Percentiles rank a stretch among this genome's conserved stretches.
phyloP scores from a whole-genome alignment of 2,888 invertebrate genomes.

The Melanotus villosus region DNA sequence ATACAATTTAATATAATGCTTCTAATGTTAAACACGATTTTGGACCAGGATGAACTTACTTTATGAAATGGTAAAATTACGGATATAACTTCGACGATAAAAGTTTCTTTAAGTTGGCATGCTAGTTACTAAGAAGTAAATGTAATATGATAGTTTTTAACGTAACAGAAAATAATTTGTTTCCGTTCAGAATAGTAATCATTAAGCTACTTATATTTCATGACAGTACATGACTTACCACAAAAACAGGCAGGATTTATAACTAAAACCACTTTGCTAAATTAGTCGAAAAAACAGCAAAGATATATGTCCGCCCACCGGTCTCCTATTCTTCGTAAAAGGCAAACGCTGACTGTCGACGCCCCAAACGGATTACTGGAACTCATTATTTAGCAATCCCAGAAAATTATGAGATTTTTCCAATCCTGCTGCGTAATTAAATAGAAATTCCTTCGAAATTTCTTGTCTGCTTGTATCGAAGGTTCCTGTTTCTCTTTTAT shows the following conservation, averaged over 20 bases:
- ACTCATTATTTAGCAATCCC: constrained; percentile 38
- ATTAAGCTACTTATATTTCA: background rate
- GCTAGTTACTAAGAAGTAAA: too few relatives aligned
- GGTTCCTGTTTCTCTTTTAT: too few relatives aligned
- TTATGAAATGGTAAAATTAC: too few relatives aligned
- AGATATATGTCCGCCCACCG: constrained; percentile 39
- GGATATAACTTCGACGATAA: too few relatives aligned
- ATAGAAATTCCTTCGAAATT: background rate
- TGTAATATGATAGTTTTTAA: too few relatives aligned
- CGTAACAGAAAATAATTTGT: too few relatives aligned
- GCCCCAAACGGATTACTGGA: constrained; percentile 39
- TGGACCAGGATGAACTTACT: background rate
- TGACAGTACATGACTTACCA: constrained; percentile 22
- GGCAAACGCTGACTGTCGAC: constrained; percentile 40
- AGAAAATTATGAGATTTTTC: constrained; percentile 36
- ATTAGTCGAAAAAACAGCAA: constrained; percentile 42
- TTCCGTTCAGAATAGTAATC: background rate
- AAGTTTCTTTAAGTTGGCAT: too few relatives aligned
- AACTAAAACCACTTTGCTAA: constrained; percentile 43
- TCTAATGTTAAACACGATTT: constrained; percentile 1
- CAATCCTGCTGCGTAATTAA: constrained; percentile 20
- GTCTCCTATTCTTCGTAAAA: constrained; percentile 39
- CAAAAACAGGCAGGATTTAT: constrained; percentile 42
- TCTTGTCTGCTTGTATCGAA: too few relatives aligned
- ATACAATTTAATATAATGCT: background rate